Evolutionary conservation across 2,888 invertebrate species (phyloP), one percentile per base, ranked within the genome.

Genomic region (Ptychoptera contaminata): DNA sequence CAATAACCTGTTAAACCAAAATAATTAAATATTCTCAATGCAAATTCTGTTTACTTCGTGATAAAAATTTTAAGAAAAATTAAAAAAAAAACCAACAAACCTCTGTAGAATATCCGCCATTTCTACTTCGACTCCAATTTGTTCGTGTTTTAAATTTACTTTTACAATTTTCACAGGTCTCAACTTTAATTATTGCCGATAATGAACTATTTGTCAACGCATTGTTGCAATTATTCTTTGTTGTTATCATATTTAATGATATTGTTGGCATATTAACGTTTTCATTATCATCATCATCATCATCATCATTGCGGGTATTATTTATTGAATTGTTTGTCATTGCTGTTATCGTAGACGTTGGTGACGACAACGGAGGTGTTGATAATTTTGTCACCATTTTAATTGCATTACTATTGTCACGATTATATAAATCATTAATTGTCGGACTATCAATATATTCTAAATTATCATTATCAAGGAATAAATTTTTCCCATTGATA

Each of bases 211-310:
- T 40, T 23, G 5, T 37, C 6, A 14, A 9, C 14, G 11, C n/a
- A 34, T 48, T 60, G 56, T 46, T 63, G 63, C 49, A 61, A 51
- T 52, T 56, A 46, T n/a, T 48, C 49, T 15, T 50, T 50, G 44
- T 55, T 53, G 48, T 54, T 53, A 44, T 53, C 53, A 23, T 23
- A 23, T 23, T 23, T 23, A 37, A 42, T 39, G 37, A 42, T 16
- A 44, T 35, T 32, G 39, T 42, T 43, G 48, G 44, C 40, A 34
- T 8, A 2, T 34, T 4, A n/a, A 6, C 8, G 8, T 34, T 34
- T 6, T n/a, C 36, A 41, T 42, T 16, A 45, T 34, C 42, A 46
- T 40, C 39, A 38, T 39, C 41, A 34, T 16, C 10, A 16, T 40
- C 23, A 14, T 15, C 14, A 32, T 40, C 39, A 9, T 35, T 42